Evolutionary conservation across 2,797 vertebrate species (phyloP), one percentile per base, ranked within the genome.

Genomic region (Phylloscopus collybita): DNA sequence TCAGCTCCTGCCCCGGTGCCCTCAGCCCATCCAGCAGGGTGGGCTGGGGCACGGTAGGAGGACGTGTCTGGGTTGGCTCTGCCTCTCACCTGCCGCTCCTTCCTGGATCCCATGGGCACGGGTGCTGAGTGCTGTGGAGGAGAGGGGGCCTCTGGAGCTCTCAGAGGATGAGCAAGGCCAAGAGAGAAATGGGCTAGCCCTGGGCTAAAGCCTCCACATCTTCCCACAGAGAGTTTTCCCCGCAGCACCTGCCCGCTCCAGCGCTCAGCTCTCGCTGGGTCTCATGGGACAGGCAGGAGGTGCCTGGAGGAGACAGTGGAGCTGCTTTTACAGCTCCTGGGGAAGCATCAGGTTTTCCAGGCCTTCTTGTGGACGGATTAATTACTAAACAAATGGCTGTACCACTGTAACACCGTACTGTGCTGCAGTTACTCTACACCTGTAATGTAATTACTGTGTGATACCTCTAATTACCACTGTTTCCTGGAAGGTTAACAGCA

Each of bases 401-500:
- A 64, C 36, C 32, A 71, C 49, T 73, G 51, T 76, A 89, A 84
- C 36, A 30, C 42, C 0, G 16, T 80, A 56, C 54, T 18, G 2
- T 86, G 66, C 93, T 86, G 92, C 94, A 86, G 89, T 73, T 95
- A 70, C 72, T 76, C 87, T 84, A 84, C 91, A 94, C 92, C 94
- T 90, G 72, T 90, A 95, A 93, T 4, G 30, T 86, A 96, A 95
- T 97, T 94, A 90, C 73, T 90, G 80, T 49, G 62, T 40, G 90
- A 81, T 95, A 67, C 90, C 90, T 88, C 95, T 95, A 92, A 96
- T 97, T 94, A 96, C 91, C 80, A 64, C 70, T 88, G 95, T 88
- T 94, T 94, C 91, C 51, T 81, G 87, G 92, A 94, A 93, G 89
- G 93, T 92, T 95, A 94, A 66, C 91, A 86, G 89, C 85, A 50